Evolutionary conservation across 1,140 invertebrate species (phyloP).

Genomic region (Wasmannia auropunctata): DNA sequence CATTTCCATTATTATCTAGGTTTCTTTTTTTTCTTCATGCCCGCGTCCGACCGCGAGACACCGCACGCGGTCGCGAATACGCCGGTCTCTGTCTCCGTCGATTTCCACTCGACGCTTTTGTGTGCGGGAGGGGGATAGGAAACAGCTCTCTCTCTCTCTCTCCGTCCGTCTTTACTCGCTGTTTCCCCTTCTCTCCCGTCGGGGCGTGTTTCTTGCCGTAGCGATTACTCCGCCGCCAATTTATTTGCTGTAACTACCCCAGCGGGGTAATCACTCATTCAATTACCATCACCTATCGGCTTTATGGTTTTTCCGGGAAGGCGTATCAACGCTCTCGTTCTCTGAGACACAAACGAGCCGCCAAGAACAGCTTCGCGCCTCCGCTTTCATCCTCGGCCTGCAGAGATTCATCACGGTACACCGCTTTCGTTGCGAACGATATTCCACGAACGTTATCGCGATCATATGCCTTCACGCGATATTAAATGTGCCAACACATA

Average conservation of each 20-base stretch:
- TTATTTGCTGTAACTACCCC: conserved; percentile 61
- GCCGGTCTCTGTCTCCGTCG: background rate
- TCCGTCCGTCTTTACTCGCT: background rate
- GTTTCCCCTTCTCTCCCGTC: conserved; percentile 1
- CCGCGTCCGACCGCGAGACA: background rate
- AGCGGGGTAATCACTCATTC: conserved; percentile 66
- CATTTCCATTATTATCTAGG: conserved; percentile 31
- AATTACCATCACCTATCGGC: conserved; percentile 64
- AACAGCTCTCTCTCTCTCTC: background rate
- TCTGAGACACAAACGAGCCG: conserved; percentile 32
- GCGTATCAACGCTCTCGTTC: conserved; percentile 41
- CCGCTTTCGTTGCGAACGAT: background rate
- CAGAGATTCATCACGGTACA: conserved; percentile 6
- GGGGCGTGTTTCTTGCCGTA: conserved; percentile 35
- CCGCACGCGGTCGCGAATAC: background rate
- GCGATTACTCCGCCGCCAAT: conserved; percentile 58
- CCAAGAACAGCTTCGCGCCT: conserved; percentile 16
- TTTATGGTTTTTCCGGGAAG: conserved; percentile 63
- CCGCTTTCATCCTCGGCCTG: conserved; percentile 65
- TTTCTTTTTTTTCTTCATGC: background rate
- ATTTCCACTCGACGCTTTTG: conserved; percentile 7
- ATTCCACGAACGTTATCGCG: conserved; percentile 39
- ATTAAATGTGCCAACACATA: background rate
- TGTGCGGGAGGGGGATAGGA: background rate
- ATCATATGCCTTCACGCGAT: conserved; percentile 23